Evolutionary conservation across 2,888 invertebrate species (phyloP).

Genomic region (Lingula anatina): DNA sequence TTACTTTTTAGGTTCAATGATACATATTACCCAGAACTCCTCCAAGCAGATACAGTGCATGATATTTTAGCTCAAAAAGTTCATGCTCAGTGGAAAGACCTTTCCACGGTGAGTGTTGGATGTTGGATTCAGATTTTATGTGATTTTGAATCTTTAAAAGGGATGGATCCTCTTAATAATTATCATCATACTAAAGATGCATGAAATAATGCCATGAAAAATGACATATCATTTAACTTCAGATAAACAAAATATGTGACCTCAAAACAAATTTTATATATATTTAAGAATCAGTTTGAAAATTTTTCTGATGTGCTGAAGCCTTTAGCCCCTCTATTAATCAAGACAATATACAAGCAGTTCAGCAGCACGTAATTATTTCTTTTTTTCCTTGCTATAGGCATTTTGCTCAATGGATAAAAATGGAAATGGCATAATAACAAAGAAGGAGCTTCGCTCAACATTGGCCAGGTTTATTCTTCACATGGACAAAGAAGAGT

Average conservation of each 20-base stretch:
- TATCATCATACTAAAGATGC: no score
- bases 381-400: conserved; percentile 15
- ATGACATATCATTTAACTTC: no score
- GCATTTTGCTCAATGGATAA: conserved; percentile 38
- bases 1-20: conserved; percentile 33
- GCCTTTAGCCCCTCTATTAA: no score
- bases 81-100: conserved; percentile 39
- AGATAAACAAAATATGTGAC: no score
- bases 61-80: conserved; percentile 30
- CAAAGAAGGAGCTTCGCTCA: conserved; percentile 31
- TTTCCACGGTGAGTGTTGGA: conserved; percentile 28
- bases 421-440: conserved; percentile 29
- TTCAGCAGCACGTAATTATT: neutral
- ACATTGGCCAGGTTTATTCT: conserved; percentile 35
- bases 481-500: conserved; percentile 37
- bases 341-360: no score
- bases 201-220: no score
- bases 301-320: no score
- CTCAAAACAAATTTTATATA: no score
- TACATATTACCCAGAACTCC: conserved; percentile 20
- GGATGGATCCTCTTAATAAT: no score
- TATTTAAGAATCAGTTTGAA: no score
- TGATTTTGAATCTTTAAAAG: conserved; percentile 1
- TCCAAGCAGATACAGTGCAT: conserved; percentile 41
- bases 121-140: neutral